These are phyloP conservation scores for Odontothrips loti DNA, from an alignment of 2,888 invertebrate species.

Conservation along the genomic window DNA sequence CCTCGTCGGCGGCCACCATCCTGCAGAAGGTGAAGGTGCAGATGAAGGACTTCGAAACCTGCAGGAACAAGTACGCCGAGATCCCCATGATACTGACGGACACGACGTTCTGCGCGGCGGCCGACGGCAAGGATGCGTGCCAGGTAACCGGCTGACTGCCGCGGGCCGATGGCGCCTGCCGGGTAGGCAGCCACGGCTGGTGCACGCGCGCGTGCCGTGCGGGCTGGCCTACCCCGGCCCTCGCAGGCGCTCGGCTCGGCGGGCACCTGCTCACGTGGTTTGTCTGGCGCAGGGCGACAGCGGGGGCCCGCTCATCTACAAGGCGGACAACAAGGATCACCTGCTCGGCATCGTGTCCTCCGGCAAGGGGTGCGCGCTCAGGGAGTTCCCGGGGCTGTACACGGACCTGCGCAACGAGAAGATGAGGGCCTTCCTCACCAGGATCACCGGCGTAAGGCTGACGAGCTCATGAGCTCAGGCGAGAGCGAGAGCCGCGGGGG, in stretches of 20 bases:
- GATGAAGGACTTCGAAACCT: background rate
- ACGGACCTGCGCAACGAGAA: slow-evolving; percentile 6
- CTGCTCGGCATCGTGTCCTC: background rate
- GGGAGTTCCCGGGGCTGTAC: slow-evolving; percentile 23
- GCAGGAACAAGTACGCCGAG: background rate
- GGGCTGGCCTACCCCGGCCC: too few species aligned
- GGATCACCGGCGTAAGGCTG: background rate
- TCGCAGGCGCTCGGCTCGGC: background rate
- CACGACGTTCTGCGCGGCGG: background rate
- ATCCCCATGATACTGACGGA: slow-evolving; percentile 18
- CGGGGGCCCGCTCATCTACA: background rate
- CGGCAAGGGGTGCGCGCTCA: background rate
- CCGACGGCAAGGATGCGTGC: slow-evolving; percentile 15
- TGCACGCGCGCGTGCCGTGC: too few species aligned
- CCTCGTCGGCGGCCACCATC: background rate
- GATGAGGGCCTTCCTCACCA: background rate
- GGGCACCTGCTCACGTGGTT: background rate
- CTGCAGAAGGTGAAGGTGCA: slow-evolving; percentile 22
- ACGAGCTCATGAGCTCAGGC: too few species aligned
- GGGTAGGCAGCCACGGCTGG: too few species aligned
- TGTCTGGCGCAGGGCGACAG: background rate
- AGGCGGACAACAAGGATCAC: background rate
- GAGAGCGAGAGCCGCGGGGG: too few species aligned
- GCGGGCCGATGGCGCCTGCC: too few species aligned
- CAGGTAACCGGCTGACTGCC: background rate